phyloP scores from a whole-genome alignment of 2,888 invertebrate species.

The Campopleginae sp. region DNA sequence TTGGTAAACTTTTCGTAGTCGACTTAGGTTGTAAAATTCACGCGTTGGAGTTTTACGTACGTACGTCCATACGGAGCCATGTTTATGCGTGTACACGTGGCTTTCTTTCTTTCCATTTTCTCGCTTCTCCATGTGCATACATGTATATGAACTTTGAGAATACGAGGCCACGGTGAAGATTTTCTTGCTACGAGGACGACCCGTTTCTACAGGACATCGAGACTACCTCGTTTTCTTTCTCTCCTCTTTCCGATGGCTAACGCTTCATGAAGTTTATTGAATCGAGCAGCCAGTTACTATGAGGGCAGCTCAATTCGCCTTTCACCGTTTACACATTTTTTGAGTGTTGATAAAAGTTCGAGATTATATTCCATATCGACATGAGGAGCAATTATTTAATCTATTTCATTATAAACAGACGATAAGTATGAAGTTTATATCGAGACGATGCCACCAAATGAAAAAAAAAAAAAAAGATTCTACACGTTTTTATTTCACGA shows the following conservation, averaged over 20 bases:
- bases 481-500: too few relatives aligned
- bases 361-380: neutral
- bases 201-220: constrained; percentile 55
- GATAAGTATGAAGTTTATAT: too few relatives aligned
- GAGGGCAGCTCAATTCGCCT: constrained; percentile 13
- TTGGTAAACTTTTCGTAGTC: constrained; percentile 35
- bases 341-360: neutral
- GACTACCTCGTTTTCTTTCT: constrained; percentile 10
- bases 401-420: too few relatives aligned
- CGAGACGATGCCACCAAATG: too few relatives aligned
- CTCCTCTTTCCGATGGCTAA: constrained; percentile 52
- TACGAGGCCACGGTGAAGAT: constrained; percentile 53
- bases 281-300: neutral
- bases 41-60: constrained; percentile 49
- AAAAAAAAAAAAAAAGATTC: too few relatives aligned
- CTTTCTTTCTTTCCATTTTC: constrained; percentile 12
- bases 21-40: constrained; percentile 45
- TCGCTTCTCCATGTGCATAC: constrained; percentile 34
- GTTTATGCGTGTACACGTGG: constrained; percentile 43
- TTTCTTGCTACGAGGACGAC: constrained; percentile 46
- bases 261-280: constrained; percentile 40
- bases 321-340: constrained; percentile 15
- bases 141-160: constrained; percentile 17
- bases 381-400: neutral
- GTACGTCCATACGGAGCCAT: neutral